phyloP scores from a whole-genome alignment of 1,140 invertebrate species.

The Drosophila athabasca region DNA sequence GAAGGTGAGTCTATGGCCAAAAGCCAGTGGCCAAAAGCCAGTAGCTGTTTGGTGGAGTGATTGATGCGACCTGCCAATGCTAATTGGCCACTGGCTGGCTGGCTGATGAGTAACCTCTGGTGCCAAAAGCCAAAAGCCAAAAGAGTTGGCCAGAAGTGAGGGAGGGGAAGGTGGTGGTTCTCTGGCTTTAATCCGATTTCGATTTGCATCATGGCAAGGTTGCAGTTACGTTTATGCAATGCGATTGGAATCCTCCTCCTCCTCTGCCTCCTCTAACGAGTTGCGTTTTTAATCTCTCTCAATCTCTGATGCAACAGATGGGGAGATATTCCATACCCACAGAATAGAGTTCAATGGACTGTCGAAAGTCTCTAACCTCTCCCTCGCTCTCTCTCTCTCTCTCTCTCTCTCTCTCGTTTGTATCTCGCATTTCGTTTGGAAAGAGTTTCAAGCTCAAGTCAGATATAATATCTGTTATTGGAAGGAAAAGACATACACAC shows the following conservation, averaged over 20 bases:
- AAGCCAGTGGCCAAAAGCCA: slow-evolving; percentile 29
- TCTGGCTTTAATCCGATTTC: slow-evolving; percentile 32
- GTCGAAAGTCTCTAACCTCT: too few relatives aligned
- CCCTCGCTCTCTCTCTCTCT: too few relatives aligned
- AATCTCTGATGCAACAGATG: background rate
- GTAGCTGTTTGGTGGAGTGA: slow-evolving; percentile 28
- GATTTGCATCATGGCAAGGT: slow-evolving; percentile 25
- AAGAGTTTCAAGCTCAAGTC: too few relatives aligned
- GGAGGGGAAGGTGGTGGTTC: background rate
- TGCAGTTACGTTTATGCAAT: slow-evolving; percentile 46
- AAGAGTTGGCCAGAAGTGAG: slow-evolving; percentile 27
- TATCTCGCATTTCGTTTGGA: background rate
- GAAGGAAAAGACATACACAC: too few relatives aligned
- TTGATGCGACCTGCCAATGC: slow-evolving; percentile 24
- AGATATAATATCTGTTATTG: too few relatives aligned
- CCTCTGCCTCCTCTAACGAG: background rate
- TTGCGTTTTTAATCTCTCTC: slow-evolving; percentile 7
- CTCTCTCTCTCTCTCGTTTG: too few relatives aligned
- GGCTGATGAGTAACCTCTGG: slow-evolving; percentile 35
- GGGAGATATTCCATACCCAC: background rate
- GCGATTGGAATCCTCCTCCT: background rate
- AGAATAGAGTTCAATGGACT: too few relatives aligned
- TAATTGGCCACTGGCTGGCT: slow-evolving; percentile 18
- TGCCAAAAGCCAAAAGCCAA: slow-evolving; percentile 5
- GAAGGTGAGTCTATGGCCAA: slow-evolving; percentile 42